Evolutionary conservation across 1,140 invertebrate genomes (phyloP).

Genomic region (Plectrocnemia conspersa): DNA sequence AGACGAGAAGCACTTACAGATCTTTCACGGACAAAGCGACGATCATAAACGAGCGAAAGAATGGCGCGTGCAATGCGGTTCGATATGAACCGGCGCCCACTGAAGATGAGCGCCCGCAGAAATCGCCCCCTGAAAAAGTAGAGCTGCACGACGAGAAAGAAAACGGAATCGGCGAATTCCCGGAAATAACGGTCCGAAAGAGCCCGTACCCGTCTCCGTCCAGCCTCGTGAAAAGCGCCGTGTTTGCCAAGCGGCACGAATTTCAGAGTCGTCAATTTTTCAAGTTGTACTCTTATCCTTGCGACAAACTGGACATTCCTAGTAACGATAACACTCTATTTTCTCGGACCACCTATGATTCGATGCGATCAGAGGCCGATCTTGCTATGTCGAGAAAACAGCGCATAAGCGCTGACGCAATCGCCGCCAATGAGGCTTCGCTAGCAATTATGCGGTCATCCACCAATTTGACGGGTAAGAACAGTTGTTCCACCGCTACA

Average conservation of each 20-base stretch:
- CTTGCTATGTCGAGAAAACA: constrained; percentile 40
- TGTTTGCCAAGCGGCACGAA: constrained; percentile 58
- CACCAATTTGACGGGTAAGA: constrained; percentile 59
- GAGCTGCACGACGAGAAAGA: constrained; percentile 3
- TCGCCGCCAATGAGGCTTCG: constrained; percentile 36
- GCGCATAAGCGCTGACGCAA: constrained; percentile 36
- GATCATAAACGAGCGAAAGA: not conserved
- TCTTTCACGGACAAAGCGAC: constrained; percentile 30
- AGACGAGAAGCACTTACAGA: constrained; percentile 46
- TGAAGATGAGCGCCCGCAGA: constrained; percentile 25
- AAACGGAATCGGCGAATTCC: constrained; percentile 6
- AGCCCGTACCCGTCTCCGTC: constrained; percentile 52
- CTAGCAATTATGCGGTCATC: constrained; percentile 41
- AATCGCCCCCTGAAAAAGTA: no score
- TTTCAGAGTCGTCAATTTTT: constrained; percentile 37
- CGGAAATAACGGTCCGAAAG: constrained; percentile 2
- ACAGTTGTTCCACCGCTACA: constrained; percentile 41
- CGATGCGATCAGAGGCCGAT: constrained; percentile 24
- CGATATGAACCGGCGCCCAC: constrained; percentile 27
- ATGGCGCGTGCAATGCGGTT: not conserved
- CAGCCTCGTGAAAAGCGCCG: constrained; percentile 60
- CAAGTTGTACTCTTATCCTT: constrained; percentile 7
- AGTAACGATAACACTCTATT: constrained; percentile 3
- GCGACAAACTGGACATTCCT: constrained; percentile 4
- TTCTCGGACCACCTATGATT: constrained; percentile 3